Evolutionary conservation across 2,113 vertebrate species (phyloP).

Genomic region (Amblyopsis rosae): DNA sequence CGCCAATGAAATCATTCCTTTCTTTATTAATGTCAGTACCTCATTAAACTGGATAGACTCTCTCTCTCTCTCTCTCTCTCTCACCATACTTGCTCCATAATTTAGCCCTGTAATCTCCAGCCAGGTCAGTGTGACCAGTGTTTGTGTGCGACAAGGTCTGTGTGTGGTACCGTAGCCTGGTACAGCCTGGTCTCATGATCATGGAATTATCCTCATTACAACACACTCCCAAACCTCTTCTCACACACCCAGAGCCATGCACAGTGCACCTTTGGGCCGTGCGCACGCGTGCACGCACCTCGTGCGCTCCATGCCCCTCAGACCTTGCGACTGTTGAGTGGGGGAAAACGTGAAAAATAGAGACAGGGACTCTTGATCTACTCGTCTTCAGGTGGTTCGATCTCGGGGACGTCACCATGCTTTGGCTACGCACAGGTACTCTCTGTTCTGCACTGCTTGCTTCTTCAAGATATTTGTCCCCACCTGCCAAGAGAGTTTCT

Average conservation of each 20-base stretch:
- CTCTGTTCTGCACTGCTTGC: conserved; percentile 40
- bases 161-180: conserved; percentile 78
- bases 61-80: background rate
- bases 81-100: background rate
- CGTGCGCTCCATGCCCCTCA: conserved; percentile 18
- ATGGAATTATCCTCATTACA: conserved; percentile 79
- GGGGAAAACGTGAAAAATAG: conserved; percentile 71
- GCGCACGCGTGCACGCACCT: conserved; percentile 33
- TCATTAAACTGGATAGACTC: background rate
- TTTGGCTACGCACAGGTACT: conserved; percentile 82
- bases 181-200: conserved; percentile 84
- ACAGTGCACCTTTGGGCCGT: conserved; percentile 37
- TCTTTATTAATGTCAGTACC: background rate
- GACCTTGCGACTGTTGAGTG: conserved; percentile 42
- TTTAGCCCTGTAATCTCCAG: conserved; percentile 69
- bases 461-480: conserved; percentile 22
- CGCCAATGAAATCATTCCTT: too few relatives aligned
- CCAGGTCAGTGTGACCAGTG: conserved; percentile 71
- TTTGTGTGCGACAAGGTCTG: conserved; percentile 76
- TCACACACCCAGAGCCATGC: conserved; percentile 51
- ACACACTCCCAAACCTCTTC: conserved; percentile 50
- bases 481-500: background rate
- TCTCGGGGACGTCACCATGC: conserved; percentile 74
- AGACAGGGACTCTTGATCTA: conserved; percentile 53
- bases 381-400: conserved; percentile 70